These are phyloP conservation scores for Porites cylindrica DNA, from an alignment of 92 coral and sea anemone species.

Conservation along the genomic window DNA sequence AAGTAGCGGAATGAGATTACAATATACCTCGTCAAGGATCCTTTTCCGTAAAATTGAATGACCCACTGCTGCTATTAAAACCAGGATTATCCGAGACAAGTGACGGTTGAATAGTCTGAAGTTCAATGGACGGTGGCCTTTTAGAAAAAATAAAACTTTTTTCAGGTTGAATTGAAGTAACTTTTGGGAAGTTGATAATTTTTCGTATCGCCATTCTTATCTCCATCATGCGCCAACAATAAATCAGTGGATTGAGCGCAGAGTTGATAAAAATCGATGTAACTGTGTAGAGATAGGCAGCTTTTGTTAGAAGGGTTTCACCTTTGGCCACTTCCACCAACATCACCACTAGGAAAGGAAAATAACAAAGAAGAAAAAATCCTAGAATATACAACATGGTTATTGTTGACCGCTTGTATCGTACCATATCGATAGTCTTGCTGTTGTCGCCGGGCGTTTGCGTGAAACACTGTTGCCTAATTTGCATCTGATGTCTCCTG, in stretches of 20 bases:
- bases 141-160: neutral
- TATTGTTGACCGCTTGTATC: constrained; percentile 40
- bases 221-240: constrained; percentile 51
- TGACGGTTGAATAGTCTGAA: constrained; percentile 20
- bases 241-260: constrained; percentile 46
- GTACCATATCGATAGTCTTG: constrained; percentile 37
- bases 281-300: constrained; percentile 41
- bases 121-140: constrained; percentile 11
- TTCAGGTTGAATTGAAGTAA: constrained; percentile 7
- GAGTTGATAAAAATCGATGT: constrained; percentile 51
- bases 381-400: constrained; percentile 49
- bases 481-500: constrained; percentile 43
- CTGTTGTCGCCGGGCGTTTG: neutral
- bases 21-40: neutral
- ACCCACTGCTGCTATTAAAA: neutral
- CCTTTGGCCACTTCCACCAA: constrained; percentile 23
- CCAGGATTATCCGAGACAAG: neutral
- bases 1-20: no score
- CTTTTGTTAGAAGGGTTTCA: constrained; percentile 28
- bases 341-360: constrained; percentile 40
- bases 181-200: neutral
- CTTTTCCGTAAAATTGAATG: neutral
- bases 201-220: constrained; percentile 42
- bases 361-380: constrained; percentile 40
- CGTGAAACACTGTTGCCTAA: constrained; percentile 28